Evolutionary conservation across 2,797 vertebrate genomes (phyloP), one percentile per base, ranked within the genome.

Genomic region (Gallirallus australis): DNA sequence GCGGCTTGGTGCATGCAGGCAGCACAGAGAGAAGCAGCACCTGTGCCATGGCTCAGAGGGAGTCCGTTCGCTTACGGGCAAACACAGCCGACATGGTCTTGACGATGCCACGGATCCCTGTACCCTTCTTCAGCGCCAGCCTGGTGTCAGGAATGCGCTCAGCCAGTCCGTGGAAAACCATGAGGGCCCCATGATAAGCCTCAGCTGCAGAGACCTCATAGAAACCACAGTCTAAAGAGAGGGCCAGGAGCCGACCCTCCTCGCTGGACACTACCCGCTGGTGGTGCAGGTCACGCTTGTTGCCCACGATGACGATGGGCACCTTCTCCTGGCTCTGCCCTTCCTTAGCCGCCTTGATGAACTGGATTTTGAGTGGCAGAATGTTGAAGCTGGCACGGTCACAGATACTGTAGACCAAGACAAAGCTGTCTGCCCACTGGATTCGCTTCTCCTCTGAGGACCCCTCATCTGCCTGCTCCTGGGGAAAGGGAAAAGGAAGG

Each of bases 151-250:
- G 97, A 80, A 98, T 97, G 72, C 97, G 96, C 71, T 98, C 94
- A 3, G 98, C 97, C 89, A 98, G 97, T 63, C 98, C 97, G 8
- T 98, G 98, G 94, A 98, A 98, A 77, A 98, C 98, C 97, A 98
- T 97, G 35, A 98, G 97, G 17, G 98, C 97, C 4, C 98, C 97
- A 0, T 98, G 98, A 78, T 98, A 98, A 77, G 98, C 98, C 89
- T 98, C 98, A 0, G 98, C 98, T 6, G 98, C 98, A 14, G 98
- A 98, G n/a, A 98, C 98, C 86, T 98, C 98, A 0, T 98, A 98
- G 94, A 98, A 98, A 45, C 97, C 98, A 11, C 98, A 98, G 95
- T 98, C 98, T 30, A 97, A 95, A 18, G 97, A 98, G 68, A 98
- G 97, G 7, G 98, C 98, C 79, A 98, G 96, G 48, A 98, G 97